Evolutionary conservation across 64 coral and sea anemone genomes (phyloP).

Genomic region (Montipora sp.): DNA sequence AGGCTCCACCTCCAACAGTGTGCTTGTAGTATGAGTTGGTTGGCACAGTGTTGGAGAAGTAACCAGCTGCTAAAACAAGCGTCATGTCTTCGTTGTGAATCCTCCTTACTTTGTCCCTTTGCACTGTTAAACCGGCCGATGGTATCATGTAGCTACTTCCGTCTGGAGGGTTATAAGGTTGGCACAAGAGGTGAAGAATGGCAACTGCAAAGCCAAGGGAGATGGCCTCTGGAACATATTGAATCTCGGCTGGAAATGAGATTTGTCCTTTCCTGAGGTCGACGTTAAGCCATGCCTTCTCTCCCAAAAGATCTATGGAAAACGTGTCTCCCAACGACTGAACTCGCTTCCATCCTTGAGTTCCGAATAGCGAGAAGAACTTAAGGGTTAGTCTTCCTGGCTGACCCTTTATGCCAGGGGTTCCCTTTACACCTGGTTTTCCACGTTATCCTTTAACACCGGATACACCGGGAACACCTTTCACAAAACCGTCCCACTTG

Average conservation of each 20-base stretch:
- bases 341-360: not conserved
- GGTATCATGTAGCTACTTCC: constrained; percentile 5
- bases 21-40: constrained; percentile 53
- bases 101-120: not conserved
- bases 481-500: constrained; percentile 61
- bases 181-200: constrained; percentile 67
- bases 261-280: constrained; percentile 52
- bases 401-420: constrained; percentile 10
- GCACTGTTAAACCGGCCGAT: not conserved
- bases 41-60: constrained; percentile 22
- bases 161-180: constrained; percentile 49
- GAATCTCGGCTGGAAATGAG: constrained; percentile 30
- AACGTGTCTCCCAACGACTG: constrained; percentile 1
- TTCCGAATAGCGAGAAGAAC: constrained; percentile 35
- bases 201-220: constrained; percentile 71
- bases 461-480: constrained; percentile 11
- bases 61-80: constrained; percentile 43
- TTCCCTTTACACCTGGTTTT: not conserved
- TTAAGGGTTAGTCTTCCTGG: constrained; percentile 44
- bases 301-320: constrained; percentile 31
- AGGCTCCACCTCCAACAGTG: constrained; percentile 17
- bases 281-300: constrained; percentile 17
- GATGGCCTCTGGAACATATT: constrained; percentile 58
- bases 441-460: not conserved
- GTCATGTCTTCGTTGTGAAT: constrained; percentile 36